These are phyloP conservation scores for Lepidurus couesii DNA, from an alignment of 1,140 invertebrate species.

Conservation along the genomic window DNA sequence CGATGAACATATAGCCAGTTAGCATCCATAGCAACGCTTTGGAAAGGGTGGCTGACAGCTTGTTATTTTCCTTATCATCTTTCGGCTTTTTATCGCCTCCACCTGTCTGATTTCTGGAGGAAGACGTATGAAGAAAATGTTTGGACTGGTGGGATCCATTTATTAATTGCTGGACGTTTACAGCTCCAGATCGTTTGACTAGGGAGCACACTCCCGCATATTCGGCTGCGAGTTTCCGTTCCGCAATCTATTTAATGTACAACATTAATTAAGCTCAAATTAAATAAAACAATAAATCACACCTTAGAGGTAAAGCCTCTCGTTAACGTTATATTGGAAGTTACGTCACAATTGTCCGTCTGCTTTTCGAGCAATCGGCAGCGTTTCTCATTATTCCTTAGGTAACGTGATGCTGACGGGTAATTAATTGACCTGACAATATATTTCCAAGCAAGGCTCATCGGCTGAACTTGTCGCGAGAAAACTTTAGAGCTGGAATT, in stretches of 20 bases:
- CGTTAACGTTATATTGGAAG: background rate
- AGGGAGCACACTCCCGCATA: background rate
- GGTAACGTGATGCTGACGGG: background rate
- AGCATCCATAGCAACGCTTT: conserved; percentile 71
- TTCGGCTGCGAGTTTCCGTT: background rate
- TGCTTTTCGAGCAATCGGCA: background rate
- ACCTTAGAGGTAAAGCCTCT: background rate
- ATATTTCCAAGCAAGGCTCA: background rate
- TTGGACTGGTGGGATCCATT: background rate
- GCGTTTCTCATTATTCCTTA: background rate
- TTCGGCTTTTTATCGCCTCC: conserved; percentile 41
- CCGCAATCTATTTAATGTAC: background rate
- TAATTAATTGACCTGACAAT: background rate
- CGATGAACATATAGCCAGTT: conserved; percentile 63
- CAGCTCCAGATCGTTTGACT: background rate
- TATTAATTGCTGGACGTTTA: background rate
- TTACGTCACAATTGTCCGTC: background rate
- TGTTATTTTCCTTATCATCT: conserved; percentile 58
- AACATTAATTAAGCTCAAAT: background rate
- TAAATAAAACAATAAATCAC: background rate
- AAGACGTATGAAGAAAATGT: background rate
- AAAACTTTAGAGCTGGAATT: background rate
- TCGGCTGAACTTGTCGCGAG: background rate
- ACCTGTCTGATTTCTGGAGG: background rate
- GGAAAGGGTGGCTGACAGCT: conserved; percentile 59